Evolutionary conservation across 2,797 vertebrate species (phyloP).

Genomic region (Cottoperca gobio): DNA sequence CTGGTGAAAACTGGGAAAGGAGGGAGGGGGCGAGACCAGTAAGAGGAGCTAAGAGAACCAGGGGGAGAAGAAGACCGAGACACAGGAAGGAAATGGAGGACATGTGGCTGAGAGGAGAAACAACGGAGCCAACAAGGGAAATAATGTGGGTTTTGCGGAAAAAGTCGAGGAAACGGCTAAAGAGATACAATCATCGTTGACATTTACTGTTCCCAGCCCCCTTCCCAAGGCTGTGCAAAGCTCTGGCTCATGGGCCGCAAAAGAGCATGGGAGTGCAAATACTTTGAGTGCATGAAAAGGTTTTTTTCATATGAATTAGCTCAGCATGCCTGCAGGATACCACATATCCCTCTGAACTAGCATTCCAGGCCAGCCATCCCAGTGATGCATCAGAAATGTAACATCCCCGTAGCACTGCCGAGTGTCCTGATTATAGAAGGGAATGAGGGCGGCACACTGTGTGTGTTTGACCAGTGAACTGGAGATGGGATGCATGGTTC

Average conservation of each 20-base stretch:
- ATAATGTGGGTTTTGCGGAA: conserved; percentile 37
- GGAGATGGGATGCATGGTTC: conserved; percentile 80
- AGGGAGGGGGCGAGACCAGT: conserved; percentile 28
- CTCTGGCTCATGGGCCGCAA: conserved; percentile 55
- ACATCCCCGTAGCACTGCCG: conserved; percentile 77
- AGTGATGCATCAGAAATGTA: conserved; percentile 83
- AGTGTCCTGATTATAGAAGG: conserved; percentile 82
- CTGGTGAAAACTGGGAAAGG: conserved; percentile 5
- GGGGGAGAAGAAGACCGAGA: conserved; percentile 33
- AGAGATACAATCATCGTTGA: conserved; percentile 77
- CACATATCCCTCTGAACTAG: conserved; percentile 66
- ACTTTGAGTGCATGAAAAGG: conserved; percentile 57
- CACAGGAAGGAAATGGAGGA: conserved; percentile 47
- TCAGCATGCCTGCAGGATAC: conserved; percentile 65
- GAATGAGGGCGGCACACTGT: conserved; percentile 80
- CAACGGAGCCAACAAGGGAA: conserved; percentile 32
- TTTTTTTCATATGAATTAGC: conserved; percentile 62
- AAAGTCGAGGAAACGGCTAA: conserved; percentile 56
- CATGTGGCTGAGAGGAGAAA: conserved; percentile 46
- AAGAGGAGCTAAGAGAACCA: conserved; percentile 18
- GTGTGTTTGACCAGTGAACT: conserved; percentile 83
- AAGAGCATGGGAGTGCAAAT: conserved; percentile 55
- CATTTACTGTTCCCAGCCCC: conserved; percentile 75
- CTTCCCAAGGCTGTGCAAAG: conserved; percentile 72
- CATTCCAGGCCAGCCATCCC: conserved; percentile 79